Base-by-base conservation (phyloP, 1,140 invertebrate genomes). In the Manduca sexta region DNA sequence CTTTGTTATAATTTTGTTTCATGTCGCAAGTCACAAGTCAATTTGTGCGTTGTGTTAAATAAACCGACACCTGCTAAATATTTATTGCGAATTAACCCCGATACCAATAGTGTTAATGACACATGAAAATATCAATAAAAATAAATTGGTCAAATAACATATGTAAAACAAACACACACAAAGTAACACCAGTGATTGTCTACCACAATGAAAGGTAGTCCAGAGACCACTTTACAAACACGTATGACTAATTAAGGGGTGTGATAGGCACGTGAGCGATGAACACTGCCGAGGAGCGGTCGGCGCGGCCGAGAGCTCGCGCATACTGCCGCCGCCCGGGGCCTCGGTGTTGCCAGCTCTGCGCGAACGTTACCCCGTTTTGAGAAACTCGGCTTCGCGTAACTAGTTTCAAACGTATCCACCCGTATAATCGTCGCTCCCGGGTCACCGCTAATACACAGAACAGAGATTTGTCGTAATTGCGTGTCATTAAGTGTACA, bases 301-400 rank as follows among this genome's bases (percentile, higher is more conserved):
- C 64, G 58, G 65, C 62, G 64, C 70, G 69, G 67, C 69, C 40
- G 52, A 40, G 45, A 67, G 56, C 66, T 78, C 74, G 80, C 77
- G 77, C 70, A 74, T 62, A 84, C 80, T 84, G 77, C 68, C 77
- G 70, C 68, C 67, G 72, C 74, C 77, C 77, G 77, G 74, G 72
- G 56, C 13, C 46, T 8, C 44, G 16, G 64, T 70, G 66, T 74
- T 79, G 64, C 74, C 70, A 60, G 43, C 49, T 37, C 18, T 29
- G n/a, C 44, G 2, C 2, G 21, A 29, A 26, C 45, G 14, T 54
- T 56, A 52, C 48, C 51, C 38, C 14, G 37, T 14, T 15, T 43
- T n/a, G 29, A 26, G 31, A 14, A 10, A 41, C 13, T 8, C 29
- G 14, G 13, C 39, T 8, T 46, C 12, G 13, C 7, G 30, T 38